These are phyloP conservation scores for Lontra canadensis DNA, from an alignment of 2,113 vertebrate species.

Conservation along the genomic window DNA sequence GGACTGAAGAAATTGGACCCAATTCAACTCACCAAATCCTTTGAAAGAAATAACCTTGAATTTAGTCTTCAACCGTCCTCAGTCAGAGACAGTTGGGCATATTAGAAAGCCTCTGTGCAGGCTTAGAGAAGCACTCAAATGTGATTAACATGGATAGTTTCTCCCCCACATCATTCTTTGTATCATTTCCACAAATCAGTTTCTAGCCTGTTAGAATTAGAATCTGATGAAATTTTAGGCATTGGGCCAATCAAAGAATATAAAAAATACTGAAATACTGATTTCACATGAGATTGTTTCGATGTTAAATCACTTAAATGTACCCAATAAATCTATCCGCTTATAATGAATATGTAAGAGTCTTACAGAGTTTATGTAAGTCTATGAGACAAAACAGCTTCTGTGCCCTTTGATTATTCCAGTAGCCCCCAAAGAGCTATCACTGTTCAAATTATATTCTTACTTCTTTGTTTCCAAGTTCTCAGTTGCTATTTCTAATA, in stretches of 20 bases:
- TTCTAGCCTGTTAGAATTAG: conserved; percentile 9
- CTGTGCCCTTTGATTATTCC: conserved; percentile 1
- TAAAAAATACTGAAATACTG: conserved; percentile 42
- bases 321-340: conserved; percentile 50
- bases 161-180: background rate
- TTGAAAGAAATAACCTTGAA: background rate
- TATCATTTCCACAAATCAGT: conserved; percentile 44
- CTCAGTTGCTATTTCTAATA: background rate
- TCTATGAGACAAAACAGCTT: background rate
- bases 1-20: background rate
- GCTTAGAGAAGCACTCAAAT: background rate
- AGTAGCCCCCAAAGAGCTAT: background rate
- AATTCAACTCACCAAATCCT: background rate
- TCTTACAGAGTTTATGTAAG: conserved; percentile 7
- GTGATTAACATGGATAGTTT: conserved; percentile 10
- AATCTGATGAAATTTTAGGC: conserved; percentile 40
- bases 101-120: background rate
- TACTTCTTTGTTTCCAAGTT: background rate
- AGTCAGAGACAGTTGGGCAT: background rate
- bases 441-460: background rate
- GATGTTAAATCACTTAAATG: conserved; percentile 42
- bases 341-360: conserved; percentile 51
- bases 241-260: conserved; percentile 23
- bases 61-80: background rate
- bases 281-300: conserved; percentile 26